Evolutionary conservation across 2,113 vertebrate species (phyloP), one percentile per base, ranked within the genome.

Genomic region (Garra rufa): DNA sequence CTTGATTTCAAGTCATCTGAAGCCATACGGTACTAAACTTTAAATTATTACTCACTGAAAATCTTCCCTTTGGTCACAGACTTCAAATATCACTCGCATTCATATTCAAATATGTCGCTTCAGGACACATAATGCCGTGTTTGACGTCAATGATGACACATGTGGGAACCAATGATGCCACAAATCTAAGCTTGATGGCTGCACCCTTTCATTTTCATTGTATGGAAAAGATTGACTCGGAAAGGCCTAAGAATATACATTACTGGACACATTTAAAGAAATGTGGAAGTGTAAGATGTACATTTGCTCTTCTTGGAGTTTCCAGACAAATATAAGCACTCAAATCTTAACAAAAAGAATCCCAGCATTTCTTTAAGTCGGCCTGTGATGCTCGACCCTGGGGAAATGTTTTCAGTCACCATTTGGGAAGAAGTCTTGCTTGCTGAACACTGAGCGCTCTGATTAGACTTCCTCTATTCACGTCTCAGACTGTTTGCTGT

Each of bases 401-500:
- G 11, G 28, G 63, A 46, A 81, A 70, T 2, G 63, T 70, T 67
- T 70, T 19, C 26, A 50, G 26, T 24, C 63, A 14, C 26, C 79
- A n/a, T 41, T 46, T 65, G 59, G 63, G 30, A 46, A 7, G 17
- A 65, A 19, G 38, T 6, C 30, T n/a, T 77, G 15, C 26, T 59
- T 71, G 34, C 41, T 55, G 44, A 84, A 26, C 30, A 59, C 38
- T 6, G 75, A 15, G 19, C 7, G 50, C 55, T 59, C 44, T 63
- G 7, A 63, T 34, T 30, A 80, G 43, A n/a, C 48, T 44, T 50
- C 11, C 14, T 21, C 38, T 17, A 10, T 61, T 55, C 46, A 52
- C 65, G 26, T 21, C 79, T 55, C 63, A 69, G 65, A 30, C 44
- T 81, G 79, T 81, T 81, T 81, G 65, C 79, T 83, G 75, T 74